A percentile compares a stretch with the other conserved stretches of the same genome.
These are phyloP conservation scores for Erynnis tages DNA, from an alignment of 2,888 invertebrate species.

Conservation along the genomic window DNA sequence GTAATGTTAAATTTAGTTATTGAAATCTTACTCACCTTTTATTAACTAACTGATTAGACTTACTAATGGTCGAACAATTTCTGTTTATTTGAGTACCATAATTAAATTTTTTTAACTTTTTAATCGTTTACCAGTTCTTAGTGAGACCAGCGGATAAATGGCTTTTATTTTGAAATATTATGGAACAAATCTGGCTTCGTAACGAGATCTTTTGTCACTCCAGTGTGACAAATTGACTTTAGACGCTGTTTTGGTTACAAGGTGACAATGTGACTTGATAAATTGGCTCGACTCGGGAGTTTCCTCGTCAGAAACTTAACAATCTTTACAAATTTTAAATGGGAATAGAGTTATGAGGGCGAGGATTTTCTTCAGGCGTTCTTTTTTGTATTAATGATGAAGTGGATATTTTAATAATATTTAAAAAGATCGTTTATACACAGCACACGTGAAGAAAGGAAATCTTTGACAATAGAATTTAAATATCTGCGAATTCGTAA, in stretches of 20 bases:
- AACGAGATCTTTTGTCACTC: slow-evolving; percentile 37
- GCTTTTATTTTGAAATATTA: slow-evolving; percentile 17
- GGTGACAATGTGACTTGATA: slow-evolving; percentile 40
- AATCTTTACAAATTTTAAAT: slow-evolving; percentile 19
- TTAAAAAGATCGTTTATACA: too few relatives aligned
- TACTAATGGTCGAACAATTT: too few relatives aligned
- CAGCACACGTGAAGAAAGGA: too few relatives aligned
- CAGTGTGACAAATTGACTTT: slow-evolving; percentile 41
- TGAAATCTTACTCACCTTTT: too few relatives aligned
- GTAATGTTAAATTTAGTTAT: too few relatives aligned
- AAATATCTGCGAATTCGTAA: too few relatives aligned
- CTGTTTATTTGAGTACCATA: too few relatives aligned
- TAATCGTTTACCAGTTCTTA: background rate
- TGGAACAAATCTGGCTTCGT: slow-evolving; percentile 15
- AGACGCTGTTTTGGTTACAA: slow-evolving; percentile 39
- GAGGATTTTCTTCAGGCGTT: background rate
- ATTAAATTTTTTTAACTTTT: too few relatives aligned
- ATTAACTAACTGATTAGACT: too few relatives aligned
- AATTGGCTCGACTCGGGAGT: slow-evolving; percentile 29
- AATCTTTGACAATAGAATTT: too few relatives aligned
- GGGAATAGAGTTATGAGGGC: slow-evolving; percentile 8
- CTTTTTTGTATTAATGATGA: too few relatives aligned
- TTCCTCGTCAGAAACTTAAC: slow-evolving; percentile 12
- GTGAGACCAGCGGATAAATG: background rate
- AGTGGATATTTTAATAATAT: too few relatives aligned